Conservation (phyloP, 2,888 invertebrate genomes). For the Coelinius sp. region DNA sequence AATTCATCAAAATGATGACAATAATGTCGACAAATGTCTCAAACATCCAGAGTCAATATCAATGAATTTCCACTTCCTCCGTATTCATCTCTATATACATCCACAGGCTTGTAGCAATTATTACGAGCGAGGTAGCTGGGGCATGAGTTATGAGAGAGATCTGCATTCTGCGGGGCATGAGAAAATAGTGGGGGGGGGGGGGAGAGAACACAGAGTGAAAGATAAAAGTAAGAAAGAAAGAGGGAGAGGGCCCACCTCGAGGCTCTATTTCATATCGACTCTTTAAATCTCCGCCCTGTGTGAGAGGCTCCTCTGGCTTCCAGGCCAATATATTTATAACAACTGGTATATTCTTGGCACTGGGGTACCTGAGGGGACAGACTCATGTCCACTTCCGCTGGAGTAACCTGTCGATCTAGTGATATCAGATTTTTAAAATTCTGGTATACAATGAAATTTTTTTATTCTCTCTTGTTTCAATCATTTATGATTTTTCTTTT, state of each 20-base stretch:
- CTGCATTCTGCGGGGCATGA: slow-evolving; percentile 51
- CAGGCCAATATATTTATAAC: slow-evolving; percentile 28
- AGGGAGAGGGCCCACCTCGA: slow-evolving; percentile 35
- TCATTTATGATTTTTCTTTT: background rate
- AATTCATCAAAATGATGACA: background rate
- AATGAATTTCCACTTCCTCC: background rate
- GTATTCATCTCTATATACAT: slow-evolving; percentile 50
- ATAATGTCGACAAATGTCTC: background rate
- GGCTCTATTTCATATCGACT: slow-evolving; percentile 60
- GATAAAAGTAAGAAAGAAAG: slow-evolving; percentile 24
- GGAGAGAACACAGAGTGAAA: slow-evolving; percentile 5
- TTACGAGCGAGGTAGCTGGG: slow-evolving; percentile 58
- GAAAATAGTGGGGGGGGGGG: background rate
- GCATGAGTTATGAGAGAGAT: slow-evolving; percentile 56
- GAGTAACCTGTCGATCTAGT: slow-evolving; percentile 24
- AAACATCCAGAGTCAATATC: background rate
- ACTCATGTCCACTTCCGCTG: slow-evolving; percentile 28
- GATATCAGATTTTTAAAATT: background rate
- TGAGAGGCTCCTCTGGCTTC: slow-evolving; percentile 29
- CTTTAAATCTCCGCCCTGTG: slow-evolving; percentile 61
- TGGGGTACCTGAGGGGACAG: slow-evolving; percentile 25
- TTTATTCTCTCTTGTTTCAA: background rate
- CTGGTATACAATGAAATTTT: background rate
- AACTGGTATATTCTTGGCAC: slow-evolving; percentile 30
- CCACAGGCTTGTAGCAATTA: slow-evolving; percentile 61